Percentiles rank a stretch among this genome's conserved stretches.
Evolutionary conservation across 2,888 invertebrate species (phyloP).

Genomic region (Cosmopolites sordidus): DNA sequence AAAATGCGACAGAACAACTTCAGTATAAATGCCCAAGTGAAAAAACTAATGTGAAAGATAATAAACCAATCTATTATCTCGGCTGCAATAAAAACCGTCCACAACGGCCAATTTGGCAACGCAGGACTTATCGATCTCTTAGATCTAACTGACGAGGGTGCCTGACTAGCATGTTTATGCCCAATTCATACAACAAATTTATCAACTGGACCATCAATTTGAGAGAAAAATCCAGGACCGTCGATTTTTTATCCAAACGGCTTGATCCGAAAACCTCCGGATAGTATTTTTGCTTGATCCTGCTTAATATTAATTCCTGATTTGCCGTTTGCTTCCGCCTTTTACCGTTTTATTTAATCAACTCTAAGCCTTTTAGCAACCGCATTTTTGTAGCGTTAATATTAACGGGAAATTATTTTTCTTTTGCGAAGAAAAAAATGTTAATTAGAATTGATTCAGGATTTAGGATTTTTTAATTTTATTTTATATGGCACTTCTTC

Average conservation of each 20-base stretch:
- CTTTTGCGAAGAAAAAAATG: too few relatives aligned
- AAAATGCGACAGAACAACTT: too few relatives aligned
- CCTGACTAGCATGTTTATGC: constrained; percentile 26
- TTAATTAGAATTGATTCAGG: too few relatives aligned
- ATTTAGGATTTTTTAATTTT: too few relatives aligned
- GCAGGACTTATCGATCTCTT: constrained; percentile 13
- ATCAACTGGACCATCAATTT: constrained; percentile 22
- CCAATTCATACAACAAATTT: constrained; percentile 25
- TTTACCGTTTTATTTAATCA: too few relatives aligned
- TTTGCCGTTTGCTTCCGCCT: too few relatives aligned
- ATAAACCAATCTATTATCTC: constrained; percentile 11
- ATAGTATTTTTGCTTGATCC: not conserved
- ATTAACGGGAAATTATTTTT: too few relatives aligned
- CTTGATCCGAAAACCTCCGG: not conserved
- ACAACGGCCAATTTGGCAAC: constrained; percentile 8
- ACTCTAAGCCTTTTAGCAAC: too few relatives aligned
- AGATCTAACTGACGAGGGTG: constrained; percentile 15
- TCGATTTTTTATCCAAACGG: constrained; percentile 15
- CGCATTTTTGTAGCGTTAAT: too few relatives aligned
- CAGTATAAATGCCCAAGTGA: not conserved
- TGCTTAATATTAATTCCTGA: not conserved
- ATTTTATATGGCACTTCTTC: too few relatives aligned
- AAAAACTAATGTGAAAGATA: constrained; percentile 5
- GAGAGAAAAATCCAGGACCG: constrained; percentile 9
- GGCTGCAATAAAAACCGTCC: constrained; percentile 13